These are phyloP conservation scores for Heterodera carotae DNA, from an alignment of 1,140 invertebrate species.

Conservation along the genomic window DNA sequence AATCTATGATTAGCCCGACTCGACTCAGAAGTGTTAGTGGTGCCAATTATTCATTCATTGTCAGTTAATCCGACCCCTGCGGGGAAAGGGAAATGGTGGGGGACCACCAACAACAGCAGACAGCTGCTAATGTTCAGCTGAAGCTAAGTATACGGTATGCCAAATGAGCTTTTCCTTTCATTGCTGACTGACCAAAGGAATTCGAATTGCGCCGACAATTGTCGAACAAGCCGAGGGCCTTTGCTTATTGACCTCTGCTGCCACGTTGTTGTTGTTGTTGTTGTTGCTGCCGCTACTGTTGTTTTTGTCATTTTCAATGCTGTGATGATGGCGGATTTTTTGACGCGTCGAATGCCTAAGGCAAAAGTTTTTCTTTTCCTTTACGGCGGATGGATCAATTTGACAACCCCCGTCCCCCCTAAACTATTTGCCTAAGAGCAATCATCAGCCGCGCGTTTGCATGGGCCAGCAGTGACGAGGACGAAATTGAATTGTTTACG, in stretches of 20 bases:
- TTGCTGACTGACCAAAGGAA: slow-evolving; percentile 50
- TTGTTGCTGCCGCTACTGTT: not conserved
- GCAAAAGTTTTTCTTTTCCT: not conserved
- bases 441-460: slow-evolving; percentile 21
- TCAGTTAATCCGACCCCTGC: too few relatives aligned
- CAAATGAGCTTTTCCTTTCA: too few relatives aligned
- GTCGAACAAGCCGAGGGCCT: not conserved
- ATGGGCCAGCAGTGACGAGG: slow-evolving; percentile 1
- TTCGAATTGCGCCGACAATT: slow-evolving; percentile 55
- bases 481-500: not conserved
- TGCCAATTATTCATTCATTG: too few relatives aligned
- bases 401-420: slow-evolving; percentile 4
- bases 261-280: not conserved
- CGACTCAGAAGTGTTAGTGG: too few relatives aligned
- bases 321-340: not conserved
- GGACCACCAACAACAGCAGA: too few relatives aligned
- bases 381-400: not conserved
- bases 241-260: not conserved
- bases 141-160: not conserved
- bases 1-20: too few relatives aligned
- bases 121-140: too few relatives aligned
- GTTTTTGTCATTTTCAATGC: not conserved
- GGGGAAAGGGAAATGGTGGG: too few relatives aligned
- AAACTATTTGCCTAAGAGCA: slow-evolving; percentile 9
- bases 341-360: not conserved